These are phyloP conservation scores for Phorcus lineatus DNA, from an alignment of 2,888 invertebrate species.

Conservation along the genomic window DNA sequence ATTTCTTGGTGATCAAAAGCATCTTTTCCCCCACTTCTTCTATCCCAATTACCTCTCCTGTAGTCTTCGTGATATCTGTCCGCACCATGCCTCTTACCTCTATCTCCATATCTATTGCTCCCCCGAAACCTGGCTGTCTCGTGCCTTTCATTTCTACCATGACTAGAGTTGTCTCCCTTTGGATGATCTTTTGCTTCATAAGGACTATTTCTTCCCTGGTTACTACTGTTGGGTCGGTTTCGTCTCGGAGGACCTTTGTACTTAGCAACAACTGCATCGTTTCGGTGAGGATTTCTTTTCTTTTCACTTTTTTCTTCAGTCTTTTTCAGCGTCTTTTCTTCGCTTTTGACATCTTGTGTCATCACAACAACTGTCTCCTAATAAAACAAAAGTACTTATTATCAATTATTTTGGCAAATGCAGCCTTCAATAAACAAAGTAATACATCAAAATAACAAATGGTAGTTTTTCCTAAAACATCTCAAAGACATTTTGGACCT, in stretches of 20 bases:
- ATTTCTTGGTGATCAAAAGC: not conserved
- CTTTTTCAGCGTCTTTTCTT: not conserved
- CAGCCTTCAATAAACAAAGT: too few species aligned
- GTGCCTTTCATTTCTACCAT: constrained; percentile 2
- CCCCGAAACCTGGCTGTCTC: not conserved
- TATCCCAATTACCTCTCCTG: not conserved
- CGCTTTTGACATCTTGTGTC: not conserved
- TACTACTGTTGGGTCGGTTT: not conserved
- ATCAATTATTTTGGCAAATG: too few species aligned
- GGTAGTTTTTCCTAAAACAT: too few species aligned
- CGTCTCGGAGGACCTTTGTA: constrained; percentile 14
- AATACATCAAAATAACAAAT: too few species aligned
- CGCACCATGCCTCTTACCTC: constrained; percentile 1
- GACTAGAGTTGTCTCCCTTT: not conserved
- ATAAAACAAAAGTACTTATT: not conserved
- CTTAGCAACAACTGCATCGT: constrained; percentile 1
- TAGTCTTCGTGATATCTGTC: not conserved
- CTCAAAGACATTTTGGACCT: too few species aligned
- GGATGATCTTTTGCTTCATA: not conserved
- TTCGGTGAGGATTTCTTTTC: constrained; percentile 1
- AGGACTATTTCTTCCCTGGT: not conserved
- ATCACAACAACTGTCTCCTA: constrained; percentile 18
- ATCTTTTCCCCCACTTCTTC: not conserved
- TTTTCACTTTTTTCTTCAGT: not conserved
- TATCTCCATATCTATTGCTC: not conserved